Base-by-base conservation (phyloP, 2,888 invertebrate genomes). In the Heliconius cydno region DNA sequence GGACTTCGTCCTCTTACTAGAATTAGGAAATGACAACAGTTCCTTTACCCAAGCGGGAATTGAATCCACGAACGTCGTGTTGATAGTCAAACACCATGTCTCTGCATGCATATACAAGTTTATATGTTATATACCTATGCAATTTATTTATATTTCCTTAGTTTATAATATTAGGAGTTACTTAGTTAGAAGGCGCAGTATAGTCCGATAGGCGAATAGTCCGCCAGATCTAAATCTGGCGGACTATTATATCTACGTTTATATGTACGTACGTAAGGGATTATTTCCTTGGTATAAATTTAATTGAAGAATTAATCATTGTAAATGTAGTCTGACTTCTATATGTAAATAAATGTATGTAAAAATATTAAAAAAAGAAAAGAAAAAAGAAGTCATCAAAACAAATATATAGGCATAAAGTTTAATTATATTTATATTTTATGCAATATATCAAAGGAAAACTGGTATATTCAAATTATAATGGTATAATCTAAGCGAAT, bases 401-500 rank as follows among this genome's bases (percentile, higher is more conserved):
- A n/a, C 13, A 22, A 38, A 38, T 9, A 68, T 25, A 68, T n/a
- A 22, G n/a, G n/a, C 68, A 52, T 28, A 19, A 19, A 52, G 10
- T 71, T 22, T 52, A 71, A 5, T 52, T 52, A 71, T 52, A 52
- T 72, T 57, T 12, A 63, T n/a, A 25, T 15, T 60, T n/a, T 60
- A 63, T 38, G 10, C 25, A 65, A 75, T 38, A 65, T 13, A 46
- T 65, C 10, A 63, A 41, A 63, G 1, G 1, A 63, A 52, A 65
- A 65, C 65, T 63, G 25, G 74, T 75, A 75, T 46, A 63, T 60
- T 34, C 25, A 38, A 63, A 63, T 74, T 74, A 65, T 65, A 75
- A 65, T 46, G 22, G 13, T 41, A 28, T 28, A 75, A 63, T 75
- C 6, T 65, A 28, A 22, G 25, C 28, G 65, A 38, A 65, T 38